These are phyloP conservation scores for Nothoprocta pentlandii DNA, from an alignment of 2,113 vertebrate species.

Conservation along the genomic window DNA sequence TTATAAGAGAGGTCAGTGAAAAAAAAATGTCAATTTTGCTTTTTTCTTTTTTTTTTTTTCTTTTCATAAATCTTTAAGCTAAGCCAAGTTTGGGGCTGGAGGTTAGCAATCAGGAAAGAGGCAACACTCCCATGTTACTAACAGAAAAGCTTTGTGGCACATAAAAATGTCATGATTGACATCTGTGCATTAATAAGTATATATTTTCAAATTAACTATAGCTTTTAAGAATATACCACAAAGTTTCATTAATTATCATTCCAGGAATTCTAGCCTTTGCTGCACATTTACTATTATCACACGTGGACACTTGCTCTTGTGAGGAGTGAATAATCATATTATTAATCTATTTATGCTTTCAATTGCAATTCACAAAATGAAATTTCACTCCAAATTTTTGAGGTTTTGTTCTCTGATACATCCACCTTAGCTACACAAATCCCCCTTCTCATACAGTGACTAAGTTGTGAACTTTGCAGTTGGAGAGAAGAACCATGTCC, in stretches of 20 bases:
- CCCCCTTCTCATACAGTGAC: not conserved
- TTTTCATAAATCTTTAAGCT: not conserved
- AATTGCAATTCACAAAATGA: not conserved
- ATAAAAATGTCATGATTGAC: conserved; percentile 44
- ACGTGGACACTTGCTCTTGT: not conserved
- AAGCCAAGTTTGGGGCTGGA: not conserved
- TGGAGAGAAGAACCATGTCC: not conserved
- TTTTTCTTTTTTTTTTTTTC: not conserved
- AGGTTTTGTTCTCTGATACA: not conserved
- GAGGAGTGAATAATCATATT: not conserved
- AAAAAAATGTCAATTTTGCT: not conserved
- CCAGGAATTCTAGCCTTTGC: conserved; percentile 7
- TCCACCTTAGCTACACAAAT: not conserved
- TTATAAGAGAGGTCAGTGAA: not conserved
- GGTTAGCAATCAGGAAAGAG: not conserved
- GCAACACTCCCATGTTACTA: not conserved
- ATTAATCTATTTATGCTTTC: not conserved
- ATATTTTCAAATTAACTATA: conserved; percentile 73
- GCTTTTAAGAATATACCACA: conserved; percentile 35
- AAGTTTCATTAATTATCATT: conserved; percentile 37
- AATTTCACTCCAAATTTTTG: not conserved
- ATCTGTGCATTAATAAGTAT: conserved; percentile 67
- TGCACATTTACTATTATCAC: not conserved
- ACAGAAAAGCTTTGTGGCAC: conserved; percentile 30
- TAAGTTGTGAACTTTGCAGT: not conserved